phyloP scores from a whole-genome alignment of 2,113 vertebrate species.

The Actinemys pallida region DNA sequence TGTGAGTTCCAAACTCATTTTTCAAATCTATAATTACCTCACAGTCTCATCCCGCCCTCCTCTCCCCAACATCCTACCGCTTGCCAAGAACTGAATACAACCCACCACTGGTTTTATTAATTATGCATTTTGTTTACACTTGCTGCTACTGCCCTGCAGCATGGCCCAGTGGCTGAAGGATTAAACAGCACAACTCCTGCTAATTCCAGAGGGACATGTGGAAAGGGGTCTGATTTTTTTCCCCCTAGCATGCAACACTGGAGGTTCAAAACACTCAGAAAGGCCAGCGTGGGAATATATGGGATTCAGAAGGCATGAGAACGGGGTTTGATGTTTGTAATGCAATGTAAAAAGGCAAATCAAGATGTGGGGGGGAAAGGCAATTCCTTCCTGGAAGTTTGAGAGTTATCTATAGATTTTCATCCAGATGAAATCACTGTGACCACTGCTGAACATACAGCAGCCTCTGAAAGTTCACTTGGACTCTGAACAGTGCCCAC shows the following conservation, averaged over 20 bases:
- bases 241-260: accelerated
- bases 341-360: accelerated
- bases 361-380: neutral
- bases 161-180: neutral
- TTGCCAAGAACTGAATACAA: neutral
- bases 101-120: conserved; percentile 54
- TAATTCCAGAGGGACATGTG: accelerated
- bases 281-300: neutral
- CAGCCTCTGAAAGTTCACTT: conserved; percentile 49
- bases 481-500: neutral
- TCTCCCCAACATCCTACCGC: conserved; percentile 20
- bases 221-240: neutral
- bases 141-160: neutral
- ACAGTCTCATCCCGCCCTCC: neutral
- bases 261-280: neutral
- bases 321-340: neutral
- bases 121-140: conserved; percentile 65
- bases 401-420: conserved; percentile 25
- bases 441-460: conserved; percentile 57
- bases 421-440: conserved; percentile 30
- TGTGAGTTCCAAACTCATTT: conserved; percentile 52
- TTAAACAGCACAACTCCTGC: neutral
- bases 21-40: conserved; percentile 75
- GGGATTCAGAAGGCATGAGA: neutral
- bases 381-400: conserved; percentile 18